Percentiles rank a stretch among this genome's conserved stretches.
Evolutionary conservation across 2,888 invertebrate genomes (phyloP).

Genomic region (Eugnorisma glareosa): DNA sequence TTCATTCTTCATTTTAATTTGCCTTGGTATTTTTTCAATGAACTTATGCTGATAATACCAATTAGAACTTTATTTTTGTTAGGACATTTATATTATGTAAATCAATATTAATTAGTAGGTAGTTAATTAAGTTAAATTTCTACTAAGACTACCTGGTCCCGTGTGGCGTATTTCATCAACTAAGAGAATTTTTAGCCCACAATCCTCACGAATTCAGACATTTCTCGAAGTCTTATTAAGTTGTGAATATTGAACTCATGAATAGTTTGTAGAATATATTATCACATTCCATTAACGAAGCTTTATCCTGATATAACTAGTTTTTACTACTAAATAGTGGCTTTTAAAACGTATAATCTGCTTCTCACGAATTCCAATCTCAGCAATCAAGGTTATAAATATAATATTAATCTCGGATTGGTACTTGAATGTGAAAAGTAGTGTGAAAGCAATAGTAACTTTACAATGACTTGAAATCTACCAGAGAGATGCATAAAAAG

Average conservation of each 20-base stretch:
- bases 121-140: neutral
- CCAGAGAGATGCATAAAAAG: neutral
- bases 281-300: conserved; percentile 59
- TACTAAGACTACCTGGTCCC: neutral
- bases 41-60: neutral
- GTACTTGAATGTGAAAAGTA: conserved; percentile 25
- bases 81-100: neutral
- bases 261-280: conserved; percentile 58
- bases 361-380: conserved; percentile 53
- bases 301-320: conserved; percentile 66
- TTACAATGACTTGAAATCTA: neutral
- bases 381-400: conserved; percentile 56
- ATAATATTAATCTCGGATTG: conserved; percentile 44
- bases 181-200: neutral
- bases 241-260: conserved; percentile 37
- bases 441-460: conserved; percentile 25
- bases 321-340: conserved; percentile 49
- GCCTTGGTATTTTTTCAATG: neutral
- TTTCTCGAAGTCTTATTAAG: conserved; percentile 5
- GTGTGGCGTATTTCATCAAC: neutral
- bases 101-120: neutral
- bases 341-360: conserved; percentile 60
- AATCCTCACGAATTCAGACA: neutral
- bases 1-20: neutral
- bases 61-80: neutral